Percentiles rank a stretch among this genome's conserved stretches.
Evolutionary conservation across 2,888 invertebrate species (phyloP).

Genomic region (Melipona beecheii): DNA sequence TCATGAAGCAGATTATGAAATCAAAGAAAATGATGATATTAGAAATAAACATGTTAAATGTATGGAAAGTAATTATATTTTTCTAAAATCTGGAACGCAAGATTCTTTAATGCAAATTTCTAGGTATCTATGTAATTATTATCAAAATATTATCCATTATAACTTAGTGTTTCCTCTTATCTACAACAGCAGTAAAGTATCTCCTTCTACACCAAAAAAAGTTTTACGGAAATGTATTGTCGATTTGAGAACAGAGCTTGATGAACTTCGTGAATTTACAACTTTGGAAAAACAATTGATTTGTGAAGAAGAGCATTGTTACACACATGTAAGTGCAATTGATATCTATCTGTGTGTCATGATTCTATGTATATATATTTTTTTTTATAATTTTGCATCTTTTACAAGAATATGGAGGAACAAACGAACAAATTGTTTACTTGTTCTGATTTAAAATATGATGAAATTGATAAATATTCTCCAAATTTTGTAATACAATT

Average conservation of each 20-base stretch:
- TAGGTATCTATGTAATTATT: conserved; percentile 32
- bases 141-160: background rate
- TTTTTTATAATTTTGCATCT: background rate
- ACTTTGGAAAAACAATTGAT: conserved; percentile 86
- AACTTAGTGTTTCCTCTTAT: background rate
- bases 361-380: background rate
- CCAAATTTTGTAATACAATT: conserved; percentile 31
- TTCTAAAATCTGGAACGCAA: conserved; percentile 46
- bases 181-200: conserved; percentile 47
- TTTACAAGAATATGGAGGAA: conserved; percentile 3
- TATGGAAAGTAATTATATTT: conserved; percentile 74
- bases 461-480: conserved; percentile 22
- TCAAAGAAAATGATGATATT: conserved; percentile 21
- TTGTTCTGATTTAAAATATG: background rate
- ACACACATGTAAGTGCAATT: conserved; percentile 19
- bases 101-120: conserved; percentile 43
- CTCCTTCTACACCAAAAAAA: conserved; percentile 78
- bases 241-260: conserved; percentile 85
- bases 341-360: background rate
- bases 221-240: conserved; percentile 82
- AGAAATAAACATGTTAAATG: conserved; percentile 26
- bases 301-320: conserved; percentile 17
- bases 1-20: conserved; percentile 52
- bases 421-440: background rate
- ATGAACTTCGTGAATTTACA: conserved; percentile 86